These are phyloP conservation scores for Siniperca chuatsi DNA, from an alignment of 2,113 vertebrate species.

Conservation along the genomic window DNA sequence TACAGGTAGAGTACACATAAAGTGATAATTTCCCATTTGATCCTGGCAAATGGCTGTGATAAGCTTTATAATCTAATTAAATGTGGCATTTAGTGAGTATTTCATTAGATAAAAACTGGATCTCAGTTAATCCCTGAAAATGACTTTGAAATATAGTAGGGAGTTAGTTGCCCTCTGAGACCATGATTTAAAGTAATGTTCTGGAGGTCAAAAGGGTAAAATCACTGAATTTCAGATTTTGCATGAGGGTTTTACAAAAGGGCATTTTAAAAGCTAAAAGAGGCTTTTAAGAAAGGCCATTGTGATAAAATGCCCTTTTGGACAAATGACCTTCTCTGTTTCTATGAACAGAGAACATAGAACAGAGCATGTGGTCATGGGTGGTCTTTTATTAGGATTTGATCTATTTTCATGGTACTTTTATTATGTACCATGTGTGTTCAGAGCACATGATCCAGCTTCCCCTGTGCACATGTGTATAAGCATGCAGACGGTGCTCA, in stretches of 20 bases:
- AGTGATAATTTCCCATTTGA: conserved; percentile 27
- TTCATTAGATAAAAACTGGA: conserved; percentile 31
- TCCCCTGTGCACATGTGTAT: neutral
- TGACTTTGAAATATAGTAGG: conserved; percentile 24
- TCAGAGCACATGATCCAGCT: conserved; percentile 8
- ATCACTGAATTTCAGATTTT: conserved; percentile 22
- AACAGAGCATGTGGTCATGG: neutral
- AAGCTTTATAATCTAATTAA: conserved; percentile 53
- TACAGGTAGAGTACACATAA: conserved; percentile 1
- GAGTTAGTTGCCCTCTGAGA: conserved; percentile 30
- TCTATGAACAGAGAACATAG: neutral
- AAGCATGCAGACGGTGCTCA: neutral
- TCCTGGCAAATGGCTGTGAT: conserved; percentile 15
- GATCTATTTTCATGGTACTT: conserved; percentile 3
- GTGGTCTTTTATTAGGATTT: neutral
- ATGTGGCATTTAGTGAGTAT: conserved; percentile 39
- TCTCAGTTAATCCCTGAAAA: conserved; percentile 35
- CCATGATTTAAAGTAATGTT: conserved; percentile 20
- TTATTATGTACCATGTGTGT: conserved; percentile 1
- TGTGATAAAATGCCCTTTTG: conserved; percentile 4
- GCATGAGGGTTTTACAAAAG: conserved; percentile 19
- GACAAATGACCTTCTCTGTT: neutral
- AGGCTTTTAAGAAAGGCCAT: conserved; percentile 3
- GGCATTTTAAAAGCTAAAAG: conserved; percentile 21
- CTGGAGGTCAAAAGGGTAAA: conserved; percentile 19